Evolutionary conservation across 1,140 invertebrate species (phyloP).

Genomic region (Neodiprion pinetum): DNA sequence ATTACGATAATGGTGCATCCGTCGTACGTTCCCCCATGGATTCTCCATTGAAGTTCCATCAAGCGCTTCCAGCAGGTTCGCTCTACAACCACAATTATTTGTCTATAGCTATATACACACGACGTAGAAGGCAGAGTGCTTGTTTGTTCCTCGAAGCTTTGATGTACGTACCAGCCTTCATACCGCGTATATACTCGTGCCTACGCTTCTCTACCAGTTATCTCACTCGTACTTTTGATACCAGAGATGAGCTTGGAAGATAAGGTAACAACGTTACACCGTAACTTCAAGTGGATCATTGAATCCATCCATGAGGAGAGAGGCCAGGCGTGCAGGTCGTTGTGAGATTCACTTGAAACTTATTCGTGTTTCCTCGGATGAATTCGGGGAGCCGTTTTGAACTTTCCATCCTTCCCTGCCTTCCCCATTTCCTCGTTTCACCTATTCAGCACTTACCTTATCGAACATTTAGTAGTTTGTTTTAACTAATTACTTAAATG

Average conservation of each 20-base stretch:
- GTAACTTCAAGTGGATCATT: not conserved
- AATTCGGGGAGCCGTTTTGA: no score
- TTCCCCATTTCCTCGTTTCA: no score
- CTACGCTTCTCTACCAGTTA: not conserved
- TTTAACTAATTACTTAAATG: no score
- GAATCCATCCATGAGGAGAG: no score
- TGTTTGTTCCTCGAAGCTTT: constrained; percentile 1
- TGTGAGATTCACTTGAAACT: no score
- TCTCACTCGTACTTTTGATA: not conserved
- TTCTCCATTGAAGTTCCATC: no score
- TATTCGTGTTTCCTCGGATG: no score
- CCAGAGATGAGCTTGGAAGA: not conserved
- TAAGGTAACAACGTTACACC: not conserved
- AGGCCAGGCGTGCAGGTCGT: no score
- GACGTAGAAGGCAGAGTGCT: not conserved
- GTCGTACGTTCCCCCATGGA: not conserved
- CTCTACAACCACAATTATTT: constrained; percentile 4
- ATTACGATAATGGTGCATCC: not conserved
- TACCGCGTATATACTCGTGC: not conserved
- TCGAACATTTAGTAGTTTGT: no score
- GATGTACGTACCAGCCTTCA: not conserved
- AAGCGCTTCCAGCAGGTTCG: not conserved
- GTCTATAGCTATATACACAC: not conserved
- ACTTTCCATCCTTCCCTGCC: no score
- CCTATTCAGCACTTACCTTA: no score